Percentiles rank a stretch among this genome's conserved stretches.
Conservation (phyloP, 2,797 vertebrate genomes). For the Pantherophis vulpinus region DNA sequence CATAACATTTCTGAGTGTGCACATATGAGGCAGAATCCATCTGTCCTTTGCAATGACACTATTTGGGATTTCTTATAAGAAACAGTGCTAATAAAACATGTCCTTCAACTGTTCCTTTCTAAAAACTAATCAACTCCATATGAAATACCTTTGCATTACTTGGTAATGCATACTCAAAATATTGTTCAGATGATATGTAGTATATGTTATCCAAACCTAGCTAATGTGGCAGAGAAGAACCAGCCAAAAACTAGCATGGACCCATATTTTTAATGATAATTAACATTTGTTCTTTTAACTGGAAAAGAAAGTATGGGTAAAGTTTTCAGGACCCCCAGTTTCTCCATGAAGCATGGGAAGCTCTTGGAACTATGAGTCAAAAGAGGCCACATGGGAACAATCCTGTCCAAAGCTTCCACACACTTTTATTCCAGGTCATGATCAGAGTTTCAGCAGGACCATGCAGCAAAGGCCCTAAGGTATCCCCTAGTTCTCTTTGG, state of each 20-base stretch:
- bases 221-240: neutral
- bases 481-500: neutral
- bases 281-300: neutral
- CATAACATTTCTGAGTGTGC: neutral
- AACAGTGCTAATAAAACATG: neutral
- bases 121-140: neutral
- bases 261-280: neutral
- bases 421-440: neutral
- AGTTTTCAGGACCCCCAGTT: neutral
- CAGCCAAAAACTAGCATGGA: neutral
- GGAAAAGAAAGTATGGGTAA: neutral
- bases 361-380: neutral
- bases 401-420: neutral
- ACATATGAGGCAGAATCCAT: neutral
- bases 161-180: neutral
- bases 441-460: neutral
- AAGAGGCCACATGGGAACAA: neutral
- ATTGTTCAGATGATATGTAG: too few relatives aligned
- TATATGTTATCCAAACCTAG: neutral
- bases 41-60: neutral
- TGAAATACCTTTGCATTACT: neutral
- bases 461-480: neutral
- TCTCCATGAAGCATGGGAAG: neutral
- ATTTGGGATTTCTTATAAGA: neutral
- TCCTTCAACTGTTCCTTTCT: neutral